Evolutionary conservation across 37 sponge, comb jelly and placozoan species (phyloP), one percentile per base, ranked within the genome.

Genomic region (Chondrilla cf. caribensis): DNA sequence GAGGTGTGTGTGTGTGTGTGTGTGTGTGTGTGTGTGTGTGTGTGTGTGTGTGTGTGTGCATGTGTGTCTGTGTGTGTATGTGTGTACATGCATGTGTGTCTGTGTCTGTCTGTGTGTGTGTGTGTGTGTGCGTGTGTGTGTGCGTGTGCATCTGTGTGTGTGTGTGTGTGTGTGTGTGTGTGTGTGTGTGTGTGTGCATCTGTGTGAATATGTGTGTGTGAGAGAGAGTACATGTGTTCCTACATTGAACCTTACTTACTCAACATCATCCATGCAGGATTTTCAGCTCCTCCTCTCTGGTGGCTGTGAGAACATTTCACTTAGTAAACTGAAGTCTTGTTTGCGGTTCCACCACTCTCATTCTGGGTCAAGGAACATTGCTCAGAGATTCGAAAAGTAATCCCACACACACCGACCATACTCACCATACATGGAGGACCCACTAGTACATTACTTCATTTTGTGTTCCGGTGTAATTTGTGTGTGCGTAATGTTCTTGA

Each of bases 241-340:
- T n/a, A n/a, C n/a, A n/a, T n/a, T n/a, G n/a, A n/a, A n/a, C n/a
- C n/a, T n/a, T n/a, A n/a, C n/a, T n/a, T n/a, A n/a, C n/a, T n/a
- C n/a, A n/a, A n/a, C n/a, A n/a, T n/a, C n/a, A n/a, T n/a, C 11
- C 37, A 24, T 60, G 29, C 77, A 96, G 89, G 97, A 97, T 62
- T 89, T 97, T 32, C 95, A 94, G 73, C 84, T 97, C 70, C 85
- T 97, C 17, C 75, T 97, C 26, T 90, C 95, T 18, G 97, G 97
- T 51, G 97, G 95, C 0, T 90, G 85, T 25, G 91, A 88, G 9
- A 90, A 88, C 38, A 91, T 97, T 38, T 80, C 90, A 18, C 79
- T 90, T 51, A 57, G 70, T 4, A 64, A 88, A 44, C 86, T 97
- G 70, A 92, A 89, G 81, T 85, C 90, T 19, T 83, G 86, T 60